Percentiles rank a stretch among this genome's conserved stretches.
Conservation (phyloP, 1,140 invertebrate genomes). For the Microvelia longipes region DNA sequence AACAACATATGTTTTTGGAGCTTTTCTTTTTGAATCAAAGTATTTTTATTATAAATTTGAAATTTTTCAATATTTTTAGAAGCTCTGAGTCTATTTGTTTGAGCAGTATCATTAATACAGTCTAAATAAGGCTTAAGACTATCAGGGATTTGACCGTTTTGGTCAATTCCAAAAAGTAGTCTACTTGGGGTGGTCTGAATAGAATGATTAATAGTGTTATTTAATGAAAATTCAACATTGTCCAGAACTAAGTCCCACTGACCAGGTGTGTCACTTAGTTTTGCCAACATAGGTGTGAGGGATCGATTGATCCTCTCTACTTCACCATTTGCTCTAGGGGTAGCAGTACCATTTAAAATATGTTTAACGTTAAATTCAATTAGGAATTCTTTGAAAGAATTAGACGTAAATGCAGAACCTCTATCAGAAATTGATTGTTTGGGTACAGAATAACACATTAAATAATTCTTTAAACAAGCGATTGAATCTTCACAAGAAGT, state of each 20-base stretch:
- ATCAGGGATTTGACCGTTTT: not conserved
- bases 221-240: conserved; percentile 15
- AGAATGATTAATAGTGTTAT: conserved; percentile 11
- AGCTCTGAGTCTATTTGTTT: not conserved
- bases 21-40: conserved; percentile 6
- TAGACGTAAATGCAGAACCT: not conserved
- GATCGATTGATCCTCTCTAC: conserved; percentile 10
- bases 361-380: not conserved
- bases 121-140: not conserved
- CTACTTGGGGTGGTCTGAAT: conserved; percentile 12
- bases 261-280: not conserved
- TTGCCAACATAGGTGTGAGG: not conserved
- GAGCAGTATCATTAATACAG: not conserved
- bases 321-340: conserved; percentile 12
- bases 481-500: not conserved
- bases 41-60: conserved; percentile 6
- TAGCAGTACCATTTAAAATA: not conserved
- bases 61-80: not conserved
- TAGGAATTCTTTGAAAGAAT: not conserved
- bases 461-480: not conserved
- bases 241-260: conserved; percentile 10
- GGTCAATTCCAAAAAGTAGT: conserved; percentile 15
- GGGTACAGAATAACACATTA: not conserved
- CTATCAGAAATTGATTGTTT: not conserved
- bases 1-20: not conserved